Evolutionary conservation across 1,140 invertebrate species (phyloP), one percentile per base, ranked within the genome.

Genomic region (Rhopalosiphum padi): DNA sequence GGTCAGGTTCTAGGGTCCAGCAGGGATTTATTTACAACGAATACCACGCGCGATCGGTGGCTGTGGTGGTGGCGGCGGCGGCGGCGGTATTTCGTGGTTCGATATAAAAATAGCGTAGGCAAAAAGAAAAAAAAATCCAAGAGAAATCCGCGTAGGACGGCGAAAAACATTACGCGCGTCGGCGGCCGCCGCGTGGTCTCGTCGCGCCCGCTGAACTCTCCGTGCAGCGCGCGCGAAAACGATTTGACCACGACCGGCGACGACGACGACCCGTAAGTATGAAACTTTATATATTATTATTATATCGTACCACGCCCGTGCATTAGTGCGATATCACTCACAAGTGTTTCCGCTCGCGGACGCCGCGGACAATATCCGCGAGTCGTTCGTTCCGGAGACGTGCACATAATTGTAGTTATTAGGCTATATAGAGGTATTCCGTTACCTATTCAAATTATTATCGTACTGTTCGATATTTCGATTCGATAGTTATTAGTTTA

Each of bases 31-130:
- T 82, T 77, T 82, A 91, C 90, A 82, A n/a, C 90, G 90, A 23
- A 91, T 82, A 82, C 90, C 37, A 18, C 41, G 41, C 41, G 30
- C 60, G 55, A 91, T 91, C 60, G 60, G 30, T 43, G 60, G 11
- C 60, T 18, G 55, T 15, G 60, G 25, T 21, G 30, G n/a, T 11
- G 60, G 51, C 5, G 37, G 41, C 4, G 43, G 51, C 15, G 37
- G 41, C 4, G 90, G 68, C 7, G 90, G 90, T 48, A 77, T 91
- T 82, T 91, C 30, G 55, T 82, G 30, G 51, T 91, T 91, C 22
- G 30, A 91, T 82, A 91, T 91, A 91, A 91, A 91, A 91, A 91
- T 91, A 91, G 89, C 51, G 90, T 48, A 48, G 55, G 35, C 60
- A 77, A 77, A 35, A 51, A 37, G 30, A 88, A 51, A 48, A n/a